These are phyloP conservation scores for Orientallactaga sibirica DNA, from an alignment of 2,797 vertebrate species.

Conservation along the genomic window DNA sequence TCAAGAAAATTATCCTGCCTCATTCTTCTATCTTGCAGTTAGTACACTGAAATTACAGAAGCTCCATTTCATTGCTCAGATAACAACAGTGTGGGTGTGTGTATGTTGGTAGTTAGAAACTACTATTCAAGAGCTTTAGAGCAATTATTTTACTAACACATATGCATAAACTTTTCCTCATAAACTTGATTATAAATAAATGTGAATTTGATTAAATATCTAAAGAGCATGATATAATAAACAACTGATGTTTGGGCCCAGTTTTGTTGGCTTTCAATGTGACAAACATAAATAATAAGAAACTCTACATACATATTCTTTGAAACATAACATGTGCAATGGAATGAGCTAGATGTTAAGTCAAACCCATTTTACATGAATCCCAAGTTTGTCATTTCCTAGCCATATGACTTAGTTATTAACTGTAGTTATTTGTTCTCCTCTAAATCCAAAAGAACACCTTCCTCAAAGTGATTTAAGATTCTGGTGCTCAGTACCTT, in stretches of 20 bases:
- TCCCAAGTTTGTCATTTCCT: background rate
- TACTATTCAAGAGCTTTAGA: slow-evolving; percentile 39
- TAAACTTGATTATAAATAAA: slow-evolving; percentile 13
- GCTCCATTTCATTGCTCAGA: background rate
- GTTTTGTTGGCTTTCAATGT: background rate
- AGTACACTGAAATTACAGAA: too few relatives aligned
- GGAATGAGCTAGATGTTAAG: background rate
- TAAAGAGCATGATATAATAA: slow-evolving; percentile 1
- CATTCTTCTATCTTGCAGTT: too few relatives aligned
- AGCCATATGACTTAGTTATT: background rate
- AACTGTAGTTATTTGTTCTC: background rate
- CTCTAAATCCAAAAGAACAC: background rate
- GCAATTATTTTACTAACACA: slow-evolving; percentile 22
- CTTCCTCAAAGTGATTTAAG: background rate
- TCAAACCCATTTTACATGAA: background rate
- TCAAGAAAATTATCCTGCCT: too few relatives aligned
- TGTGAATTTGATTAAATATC: slow-evolving; percentile 34
- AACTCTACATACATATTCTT: slow-evolving; percentile 43
- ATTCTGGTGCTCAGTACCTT: background rate
- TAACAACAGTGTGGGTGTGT: background rate
- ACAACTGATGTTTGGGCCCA: slow-evolving; percentile 27
- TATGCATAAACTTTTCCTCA: background rate
- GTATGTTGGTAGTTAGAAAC: background rate
- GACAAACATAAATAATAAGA: background rate
- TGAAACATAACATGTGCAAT: background rate